Conservation (phyloP, 2,113 vertebrate genomes). For the Myiopsitta monachus region DNA sequence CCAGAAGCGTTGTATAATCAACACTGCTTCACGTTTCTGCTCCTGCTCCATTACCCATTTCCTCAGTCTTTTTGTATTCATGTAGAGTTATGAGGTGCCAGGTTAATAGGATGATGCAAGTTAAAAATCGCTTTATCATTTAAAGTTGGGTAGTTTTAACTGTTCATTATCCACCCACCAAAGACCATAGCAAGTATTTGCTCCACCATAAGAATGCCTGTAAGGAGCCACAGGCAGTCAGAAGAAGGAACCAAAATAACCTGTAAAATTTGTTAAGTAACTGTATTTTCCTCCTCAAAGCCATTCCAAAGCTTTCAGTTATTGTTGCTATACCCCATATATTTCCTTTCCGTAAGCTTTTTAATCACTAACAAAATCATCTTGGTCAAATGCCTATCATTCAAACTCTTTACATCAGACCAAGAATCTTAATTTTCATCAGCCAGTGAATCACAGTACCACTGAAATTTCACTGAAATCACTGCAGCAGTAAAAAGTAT, state of each 20-base stretch:
- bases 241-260: background rate
- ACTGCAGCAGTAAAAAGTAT: background rate
- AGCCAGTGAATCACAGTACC: background rate
- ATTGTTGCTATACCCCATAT: background rate
- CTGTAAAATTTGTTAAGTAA: background rate
- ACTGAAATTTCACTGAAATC: slow-evolving; percentile 7
- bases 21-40: background rate
- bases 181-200: background rate
- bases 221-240: background rate
- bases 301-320: background rate
- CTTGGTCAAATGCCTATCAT: background rate
- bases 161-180: background rate
- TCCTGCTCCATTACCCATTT: background rate
- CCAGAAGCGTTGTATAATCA: background rate
- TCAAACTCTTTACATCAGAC: background rate
- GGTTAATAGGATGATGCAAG: background rate
- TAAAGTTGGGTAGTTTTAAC: background rate
- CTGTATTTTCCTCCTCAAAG: background rate
- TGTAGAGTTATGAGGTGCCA: background rate
- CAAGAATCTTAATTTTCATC: background rate
- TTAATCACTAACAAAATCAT: slow-evolving; percentile 8
- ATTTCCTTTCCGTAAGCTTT: background rate
- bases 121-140: background rate
- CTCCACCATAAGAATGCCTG: background rate
- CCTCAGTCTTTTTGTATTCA: background rate